Base-by-base conservation (phyloP, 1,140 invertebrate species). In the Pararge aegeria region DNA sequence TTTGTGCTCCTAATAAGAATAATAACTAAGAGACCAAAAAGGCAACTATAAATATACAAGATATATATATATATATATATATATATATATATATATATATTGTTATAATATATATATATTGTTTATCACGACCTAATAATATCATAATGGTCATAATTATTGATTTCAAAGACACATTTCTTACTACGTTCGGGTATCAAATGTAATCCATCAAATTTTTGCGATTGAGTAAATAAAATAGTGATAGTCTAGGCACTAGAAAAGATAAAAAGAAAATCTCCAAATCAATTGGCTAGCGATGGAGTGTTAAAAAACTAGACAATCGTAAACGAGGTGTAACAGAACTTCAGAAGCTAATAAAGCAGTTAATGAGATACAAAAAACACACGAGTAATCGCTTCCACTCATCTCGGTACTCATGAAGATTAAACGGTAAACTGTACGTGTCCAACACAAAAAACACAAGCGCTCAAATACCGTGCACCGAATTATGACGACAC, bases 381-480 rank as follows among this genome's bases (percentile, higher is more conserved):
- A 42, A 46, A 46, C 44, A 20, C 12, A 46, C 18, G 20, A 16
- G 40, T 46, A 46, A 46, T 46, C 19, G 44, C 20, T 21, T 46
- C 44, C 44, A 54, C 52, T 54, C 21, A 1, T 15, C 57, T 57
- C 27, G 0, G 9, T 34, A 34, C 30, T 34, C n/a, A 19, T 65
- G 46, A 29, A 70, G 74, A 83, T 83, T 81, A 78, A 82, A 78
- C 75, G 75, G 76, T 81, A 83, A 78, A 68, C 66, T 52, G 55
- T 60, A 66, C 61, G 65, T 66, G 68, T 61, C 60, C 61, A 73
- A 55, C 62, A 61, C 73, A 42, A 48, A n/a, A 57, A 80, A 75
- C 73, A 81, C 68, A 78, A 24, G 58, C 75, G 69, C 75, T 80
- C 68, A 46, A 70, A 71, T 60, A 21, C 65, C 65, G 66, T 73